Conservation (phyloP, 2,797 vertebrate genomes). For the Babyrousa celebensis region DNA sequence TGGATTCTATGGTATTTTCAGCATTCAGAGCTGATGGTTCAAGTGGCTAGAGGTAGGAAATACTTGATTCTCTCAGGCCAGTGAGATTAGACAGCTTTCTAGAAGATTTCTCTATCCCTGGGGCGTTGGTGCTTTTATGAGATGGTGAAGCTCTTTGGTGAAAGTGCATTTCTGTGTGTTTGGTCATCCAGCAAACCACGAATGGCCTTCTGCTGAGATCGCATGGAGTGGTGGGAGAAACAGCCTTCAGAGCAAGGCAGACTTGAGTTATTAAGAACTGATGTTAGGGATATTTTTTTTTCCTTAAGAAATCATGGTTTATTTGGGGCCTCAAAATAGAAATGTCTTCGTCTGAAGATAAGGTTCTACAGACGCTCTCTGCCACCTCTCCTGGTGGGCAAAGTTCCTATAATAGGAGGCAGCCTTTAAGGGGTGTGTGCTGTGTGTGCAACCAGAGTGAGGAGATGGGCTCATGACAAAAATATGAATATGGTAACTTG, state of each 20-base stretch:
- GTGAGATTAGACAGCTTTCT: background rate
- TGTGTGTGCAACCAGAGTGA: too few species aligned
- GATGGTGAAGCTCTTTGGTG: background rate
- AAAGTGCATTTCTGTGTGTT: background rate
- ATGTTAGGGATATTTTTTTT: background rate
- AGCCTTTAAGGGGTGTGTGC: too few species aligned
- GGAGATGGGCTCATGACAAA: background rate
- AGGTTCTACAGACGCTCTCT: background rate
- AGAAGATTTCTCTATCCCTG: background rate
- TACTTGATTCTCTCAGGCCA: background rate
- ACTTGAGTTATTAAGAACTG: background rate
- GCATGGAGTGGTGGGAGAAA: background rate
- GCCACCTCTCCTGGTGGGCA: background rate
- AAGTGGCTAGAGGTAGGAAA: background rate
- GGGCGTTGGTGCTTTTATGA: background rate
- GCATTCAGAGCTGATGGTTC: background rate
- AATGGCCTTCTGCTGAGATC: background rate
- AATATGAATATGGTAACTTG: background rate
- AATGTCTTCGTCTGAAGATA: background rate
- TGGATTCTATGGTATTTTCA: background rate
- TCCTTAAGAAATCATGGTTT: slow-evolving; percentile 7
- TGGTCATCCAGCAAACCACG: background rate
- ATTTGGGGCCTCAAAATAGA: slow-evolving; percentile 41
- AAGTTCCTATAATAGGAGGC: background rate
- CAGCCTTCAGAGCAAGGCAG: background rate